These are phyloP conservation scores for Perca flavescens DNA, from an alignment of 2,113 vertebrate species.

Conservation along the genomic window DNA sequence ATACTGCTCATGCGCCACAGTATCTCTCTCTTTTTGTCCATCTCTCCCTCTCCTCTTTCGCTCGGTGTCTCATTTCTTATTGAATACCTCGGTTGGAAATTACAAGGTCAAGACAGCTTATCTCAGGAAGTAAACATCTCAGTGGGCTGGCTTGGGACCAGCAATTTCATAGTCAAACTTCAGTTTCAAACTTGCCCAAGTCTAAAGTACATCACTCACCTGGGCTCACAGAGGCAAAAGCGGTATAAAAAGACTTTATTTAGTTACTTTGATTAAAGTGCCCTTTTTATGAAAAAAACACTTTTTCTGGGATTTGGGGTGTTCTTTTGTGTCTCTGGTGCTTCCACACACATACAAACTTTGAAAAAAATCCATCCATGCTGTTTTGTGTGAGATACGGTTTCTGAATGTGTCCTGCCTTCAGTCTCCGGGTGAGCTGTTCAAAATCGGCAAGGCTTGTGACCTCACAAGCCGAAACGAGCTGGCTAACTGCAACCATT, in stretches of 20 bases:
- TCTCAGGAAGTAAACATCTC: constrained; percentile 47
- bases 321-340: too few species aligned
- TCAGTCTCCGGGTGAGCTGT: too few species aligned
- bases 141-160: constrained; percentile 37
- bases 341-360: too few species aligned
- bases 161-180: constrained; percentile 23
- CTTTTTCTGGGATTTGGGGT: too few species aligned
- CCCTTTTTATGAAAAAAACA: too few species aligned
- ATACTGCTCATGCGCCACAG: constrained; percentile 31
- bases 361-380: too few species aligned
- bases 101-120: constrained; percentile 46
- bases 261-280: constrained; percentile 27
- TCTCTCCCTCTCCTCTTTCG: constrained; percentile 7
- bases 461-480: too few species aligned
- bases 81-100: constrained; percentile 46
- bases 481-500: too few species aligned
- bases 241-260: constrained; percentile 41
- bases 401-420: too few species aligned
- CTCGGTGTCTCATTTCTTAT: constrained; percentile 68
- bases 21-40: constrained; percentile 46
- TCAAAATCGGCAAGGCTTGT: too few species aligned
- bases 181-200: constrained; percentile 30
- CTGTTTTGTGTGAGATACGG: too few species aligned
- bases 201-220: constrained; percentile 27
- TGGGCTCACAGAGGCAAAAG: constrained; percentile 5